Evolutionary conservation across 2,113 vertebrate genomes (phyloP), one percentile per base, ranked within the genome.

Genomic region (Pao palembangensis): DNA sequence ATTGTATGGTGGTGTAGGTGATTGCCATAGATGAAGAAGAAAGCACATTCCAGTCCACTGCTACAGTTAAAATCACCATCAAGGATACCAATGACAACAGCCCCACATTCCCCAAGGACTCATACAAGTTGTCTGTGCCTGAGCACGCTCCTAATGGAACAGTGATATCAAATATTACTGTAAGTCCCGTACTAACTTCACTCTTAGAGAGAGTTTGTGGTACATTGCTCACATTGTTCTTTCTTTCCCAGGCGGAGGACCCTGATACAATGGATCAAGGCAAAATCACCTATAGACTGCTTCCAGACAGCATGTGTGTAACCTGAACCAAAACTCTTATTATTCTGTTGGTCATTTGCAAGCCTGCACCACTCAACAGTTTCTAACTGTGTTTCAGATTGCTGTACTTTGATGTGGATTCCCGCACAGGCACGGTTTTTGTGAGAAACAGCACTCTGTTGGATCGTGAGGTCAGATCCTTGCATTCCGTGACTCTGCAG

Each of bases 21-120:
- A 58, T 94, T 62, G 96, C 94, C 61, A 85, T 56, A 19, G 95
- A 99, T 83, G 76, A 11, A 0, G 64, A 67, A 4, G 48, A 31
- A 0, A 0, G 0, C 1, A 31, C 10, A 0, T 75, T 80, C 61
- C 61, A 19, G 2, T 92, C 94, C 3, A 80, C 49, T 0, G 94
- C 94, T 21, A 89, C 47, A 0, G 92, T 98, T 61, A 94, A 90
- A 51, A 93, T 99, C 31, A 5, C 71, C 8, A 83, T 99, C 61
- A 82, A 69, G 7, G 94, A 98, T 54, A 69, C 53, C 23, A 99
- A 99, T 0, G 96, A 99, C 86, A 92, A 98, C 71, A 88, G 50
- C 38, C 96, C 96, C 0, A 53, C 3, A 0, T 99, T 99, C 60
- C 2, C 48, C 13, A 0, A 91, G 0, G 81, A 75, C 19, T 60